Base-by-base conservation (phyloP, 2,888 invertebrate genomes). In the Drosophila mettleri region DNA sequence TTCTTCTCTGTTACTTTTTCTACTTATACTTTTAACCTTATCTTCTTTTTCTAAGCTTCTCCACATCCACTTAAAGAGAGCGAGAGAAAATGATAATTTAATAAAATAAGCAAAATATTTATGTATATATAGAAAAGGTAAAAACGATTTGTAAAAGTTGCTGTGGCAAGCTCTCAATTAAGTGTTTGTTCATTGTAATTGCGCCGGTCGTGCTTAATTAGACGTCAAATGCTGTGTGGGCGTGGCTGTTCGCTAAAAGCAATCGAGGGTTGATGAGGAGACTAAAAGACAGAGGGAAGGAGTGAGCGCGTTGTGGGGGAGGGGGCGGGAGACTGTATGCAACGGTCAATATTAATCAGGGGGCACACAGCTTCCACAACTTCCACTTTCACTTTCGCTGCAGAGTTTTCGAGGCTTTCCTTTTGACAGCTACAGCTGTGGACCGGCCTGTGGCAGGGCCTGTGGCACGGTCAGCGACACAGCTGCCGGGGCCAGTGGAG, bases 171-270 rank as follows among this genome's bases (percentile, higher is more conserved):
- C 49, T 45, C 46, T 34, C 58, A 64, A 66, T 71, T 77, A 61
- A 52, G 53, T 64, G 53, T 49, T 66, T 53, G 61, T 16, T 45
- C 43, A 33, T 59, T 74, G 74, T 55, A 71, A 76, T 71, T 71
- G 71, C 48, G 71, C 65, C 59, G 71, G 38, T 65, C 52, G 70
- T 70, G 22, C 49, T 49, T 81, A 81, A 81, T 81, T 85, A 85
- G 74, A 82, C 82, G 80, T 67, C 80, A 75, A 64, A 54, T 53
- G 62, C 24, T 49, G 66, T 33, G 67, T 59, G 85, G 81, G 81
- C 81, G 81, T 71, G 87, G 55, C 85, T 72, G 55, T 41, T 64
- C 77, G 73, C 86, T 80, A 76, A 71, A 67, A 67, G 64, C 69
- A 77, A 59, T 53, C 62, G 38, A 34, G 39, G 52, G 29, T n/a